These are phyloP conservation scores for Calcarius ornatus DNA, from an alignment of 2,113 vertebrate genomes.

Conservation along the genomic window DNA sequence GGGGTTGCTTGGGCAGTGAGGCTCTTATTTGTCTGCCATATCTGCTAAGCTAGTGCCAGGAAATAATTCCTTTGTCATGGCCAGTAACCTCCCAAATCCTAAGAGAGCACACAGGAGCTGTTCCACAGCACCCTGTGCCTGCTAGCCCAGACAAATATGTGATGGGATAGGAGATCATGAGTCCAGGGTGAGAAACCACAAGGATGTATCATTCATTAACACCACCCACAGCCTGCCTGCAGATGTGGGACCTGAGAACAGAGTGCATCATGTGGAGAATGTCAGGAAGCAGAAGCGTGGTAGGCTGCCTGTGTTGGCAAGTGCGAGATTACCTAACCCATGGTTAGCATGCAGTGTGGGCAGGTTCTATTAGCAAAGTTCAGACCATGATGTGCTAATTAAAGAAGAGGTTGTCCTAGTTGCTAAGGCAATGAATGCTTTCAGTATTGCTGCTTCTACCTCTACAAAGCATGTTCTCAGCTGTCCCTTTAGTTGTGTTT, in stretches of 20 bases:
- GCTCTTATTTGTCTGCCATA: neutral
- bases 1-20: neutral
- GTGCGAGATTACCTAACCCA: neutral
- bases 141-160: neutral
- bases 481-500: neutral
- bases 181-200: constrained; percentile 5
- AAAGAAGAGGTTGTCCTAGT: constrained; percentile 50
- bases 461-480: neutral
- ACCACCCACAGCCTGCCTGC: constrained; percentile 34
- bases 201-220: constrained; percentile 36
- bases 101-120: neutral
- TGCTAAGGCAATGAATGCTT: constrained; percentile 48
- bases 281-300: constrained; percentile 22
- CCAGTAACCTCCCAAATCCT: neutral
- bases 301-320: constrained; percentile 9
- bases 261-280: neutral
- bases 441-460: neutral
- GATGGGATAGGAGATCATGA: neutral
- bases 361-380: constrained; percentile 51
- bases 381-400: constrained; percentile 42
- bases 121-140: neutral
- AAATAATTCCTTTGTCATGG: neutral
- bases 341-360: constrained; percentile 25
- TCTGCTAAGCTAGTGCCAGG: neutral
- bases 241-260: constrained; percentile 55